Conservation (phyloP, 2,113 vertebrate species). For the Urocynchramus pylzowi region DNA sequence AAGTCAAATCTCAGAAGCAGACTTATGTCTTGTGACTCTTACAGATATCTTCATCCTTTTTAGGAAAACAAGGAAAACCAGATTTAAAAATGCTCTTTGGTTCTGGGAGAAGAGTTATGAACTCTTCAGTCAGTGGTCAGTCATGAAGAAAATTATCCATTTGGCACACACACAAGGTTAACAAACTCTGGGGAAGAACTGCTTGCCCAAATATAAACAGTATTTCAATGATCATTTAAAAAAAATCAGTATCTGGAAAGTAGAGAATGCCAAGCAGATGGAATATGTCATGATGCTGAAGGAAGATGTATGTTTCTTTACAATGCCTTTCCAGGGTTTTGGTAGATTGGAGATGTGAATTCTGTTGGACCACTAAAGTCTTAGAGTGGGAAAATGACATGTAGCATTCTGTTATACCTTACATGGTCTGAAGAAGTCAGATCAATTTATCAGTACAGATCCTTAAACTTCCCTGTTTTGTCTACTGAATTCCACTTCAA, state of each 20-base stretch:
- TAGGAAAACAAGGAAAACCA: background rate
- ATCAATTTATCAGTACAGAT: background rate
- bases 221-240: background rate
- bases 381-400: background rate
- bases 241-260: background rate
- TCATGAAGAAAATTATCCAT: background rate
- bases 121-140: background rate
- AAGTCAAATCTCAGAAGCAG: background rate
- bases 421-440: background rate
- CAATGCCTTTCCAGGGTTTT: background rate
- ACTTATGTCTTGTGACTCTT: background rate
- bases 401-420: background rate
- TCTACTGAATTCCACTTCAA: background rate
- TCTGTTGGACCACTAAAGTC: background rate
- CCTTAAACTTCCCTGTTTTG: background rate
- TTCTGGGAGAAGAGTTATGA: background rate
- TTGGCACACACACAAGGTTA: background rate
- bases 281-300: background rate
- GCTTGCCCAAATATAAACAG: background rate
- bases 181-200: background rate
- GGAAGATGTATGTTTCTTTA: background rate
- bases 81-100: background rate
- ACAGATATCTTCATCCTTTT: background rate
- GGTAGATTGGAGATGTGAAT: background rate
- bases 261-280: background rate